A percentile compares a stretch with the other conserved stretches of the same genome.
Evolutionary conservation across 2,113 vertebrate genomes (phyloP).

Genomic region (Ctenodactylus gundi): DNA sequence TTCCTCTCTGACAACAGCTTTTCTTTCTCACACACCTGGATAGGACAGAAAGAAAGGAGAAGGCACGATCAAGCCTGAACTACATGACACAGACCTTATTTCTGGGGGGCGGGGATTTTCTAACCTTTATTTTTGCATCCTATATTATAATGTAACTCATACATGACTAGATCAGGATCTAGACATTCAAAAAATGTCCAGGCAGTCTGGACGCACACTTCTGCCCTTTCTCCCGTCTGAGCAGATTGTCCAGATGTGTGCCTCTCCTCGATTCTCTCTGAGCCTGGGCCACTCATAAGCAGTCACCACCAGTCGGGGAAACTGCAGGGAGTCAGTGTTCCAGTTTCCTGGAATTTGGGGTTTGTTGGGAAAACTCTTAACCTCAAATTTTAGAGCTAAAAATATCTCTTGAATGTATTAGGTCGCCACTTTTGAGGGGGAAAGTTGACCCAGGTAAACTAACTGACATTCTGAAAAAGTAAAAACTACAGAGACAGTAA

Average conservation of each 20-base stretch:
- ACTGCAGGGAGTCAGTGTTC: neutral
- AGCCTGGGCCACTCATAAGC: neutral
- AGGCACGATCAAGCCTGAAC: neutral
- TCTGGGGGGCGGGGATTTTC: neutral
- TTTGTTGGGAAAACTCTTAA: neutral
- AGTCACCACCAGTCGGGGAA: neutral
- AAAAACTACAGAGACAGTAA: neutral
- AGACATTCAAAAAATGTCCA: neutral
- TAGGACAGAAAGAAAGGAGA: slow-evolving; percentile 33
- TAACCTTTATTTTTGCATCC: neutral
- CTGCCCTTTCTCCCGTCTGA: neutral
- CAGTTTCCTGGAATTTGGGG: neutral
- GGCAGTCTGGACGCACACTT: neutral
- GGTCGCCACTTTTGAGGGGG: neutral
- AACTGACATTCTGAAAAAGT: neutral
- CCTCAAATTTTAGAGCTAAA: neutral
- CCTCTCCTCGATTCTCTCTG: neutral
- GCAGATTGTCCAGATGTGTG: neutral
- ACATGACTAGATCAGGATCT: neutral
- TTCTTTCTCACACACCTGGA: slow-evolving; percentile 98
- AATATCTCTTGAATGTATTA: neutral
- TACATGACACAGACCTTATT: neutral
- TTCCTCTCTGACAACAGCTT: slow-evolving; percentile 97
- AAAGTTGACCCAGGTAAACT: neutral
- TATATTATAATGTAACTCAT: neutral